These are phyloP conservation scores for Ophion costatus DNA, from an alignment of 2,888 invertebrate genomes.

Conservation along the genomic window DNA sequence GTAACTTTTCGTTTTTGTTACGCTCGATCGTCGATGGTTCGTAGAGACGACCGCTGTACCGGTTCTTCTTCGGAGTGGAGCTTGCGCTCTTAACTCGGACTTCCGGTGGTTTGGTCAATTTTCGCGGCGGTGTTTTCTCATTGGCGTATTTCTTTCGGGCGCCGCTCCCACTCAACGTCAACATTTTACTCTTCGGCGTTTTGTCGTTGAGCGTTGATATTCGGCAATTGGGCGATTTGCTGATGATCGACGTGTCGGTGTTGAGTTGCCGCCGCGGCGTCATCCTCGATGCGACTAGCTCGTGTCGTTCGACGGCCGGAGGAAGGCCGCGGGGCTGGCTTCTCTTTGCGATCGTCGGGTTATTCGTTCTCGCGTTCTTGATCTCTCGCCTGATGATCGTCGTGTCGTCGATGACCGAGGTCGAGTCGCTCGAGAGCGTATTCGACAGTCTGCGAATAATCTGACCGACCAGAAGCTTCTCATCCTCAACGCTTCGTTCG, in stretches of 20 bases:
- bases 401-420: constrained; percentile 22
- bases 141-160: constrained; percentile 9
- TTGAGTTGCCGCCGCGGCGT: constrained; percentile 5
- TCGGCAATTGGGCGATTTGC: constrained; percentile 77
- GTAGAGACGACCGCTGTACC: constrained; percentile 27
- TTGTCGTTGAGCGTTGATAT: constrained; percentile 29
- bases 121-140: constrained; percentile 10
- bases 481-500: constrained; percentile 64
- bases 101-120: constrained; percentile 7
- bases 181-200: constrained; percentile 12
- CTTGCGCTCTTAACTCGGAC: constrained; percentile 46
- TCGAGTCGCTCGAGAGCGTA: constrained; percentile 69
- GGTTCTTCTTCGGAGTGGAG: constrained; percentile 63
- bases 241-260: constrained; percentile 75
- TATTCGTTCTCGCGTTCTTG: constrained; percentile 10
- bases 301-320: background rate
- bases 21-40: constrained; percentile 3
- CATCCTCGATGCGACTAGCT: background rate
- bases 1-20: background rate
- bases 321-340: background rate
- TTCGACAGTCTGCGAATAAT: constrained; percentile 74
- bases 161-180: background rate
- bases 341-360: background rate
- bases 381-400: constrained; percentile 19
- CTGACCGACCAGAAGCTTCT: constrained; percentile 73